Conservation (phyloP, 1,140 invertebrate species). For the Papilio polyxenes region DNA sequence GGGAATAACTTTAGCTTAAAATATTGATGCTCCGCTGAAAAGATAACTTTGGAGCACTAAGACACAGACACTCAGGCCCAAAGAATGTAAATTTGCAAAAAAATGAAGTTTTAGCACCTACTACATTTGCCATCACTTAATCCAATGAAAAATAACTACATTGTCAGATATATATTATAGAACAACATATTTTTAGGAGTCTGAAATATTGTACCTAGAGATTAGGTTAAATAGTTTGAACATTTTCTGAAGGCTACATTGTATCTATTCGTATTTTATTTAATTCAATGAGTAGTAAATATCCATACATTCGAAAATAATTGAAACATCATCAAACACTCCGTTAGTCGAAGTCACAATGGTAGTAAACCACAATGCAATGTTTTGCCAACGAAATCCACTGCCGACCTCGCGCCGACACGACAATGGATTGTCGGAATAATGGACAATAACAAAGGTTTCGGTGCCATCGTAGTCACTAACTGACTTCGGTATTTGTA, state of each 20-base stretch:
- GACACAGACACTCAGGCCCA: no score
- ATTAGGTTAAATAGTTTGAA: no score
- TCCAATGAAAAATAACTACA: no score
- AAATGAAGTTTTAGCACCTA: no score
- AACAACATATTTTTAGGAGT: no score
- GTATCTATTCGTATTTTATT: background rate
- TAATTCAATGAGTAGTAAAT: background rate
- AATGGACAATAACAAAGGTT: conserved; percentile 38
- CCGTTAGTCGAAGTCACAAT: conserved; percentile 1
- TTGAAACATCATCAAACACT: background rate
- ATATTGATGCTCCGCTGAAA: background rate
- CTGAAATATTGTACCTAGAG: no score
- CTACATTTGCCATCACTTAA: no score
- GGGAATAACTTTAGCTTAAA: background rate
- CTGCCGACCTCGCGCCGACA: background rate
- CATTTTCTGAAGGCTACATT: no score
- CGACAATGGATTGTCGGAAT: conserved; percentile 25
- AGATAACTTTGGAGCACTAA: background rate
- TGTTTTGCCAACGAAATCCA: conserved; percentile 31
- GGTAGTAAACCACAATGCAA: conserved; percentile 29
- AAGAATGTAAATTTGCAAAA: no score
- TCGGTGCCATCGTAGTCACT: conserved; percentile 16
- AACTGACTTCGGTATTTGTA: background rate
- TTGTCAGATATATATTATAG: no score
- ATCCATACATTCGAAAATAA: background rate